phyloP scores from a whole-genome alignment of 2,888 invertebrate species.

The Pardosa pseudoannulata region DNA sequence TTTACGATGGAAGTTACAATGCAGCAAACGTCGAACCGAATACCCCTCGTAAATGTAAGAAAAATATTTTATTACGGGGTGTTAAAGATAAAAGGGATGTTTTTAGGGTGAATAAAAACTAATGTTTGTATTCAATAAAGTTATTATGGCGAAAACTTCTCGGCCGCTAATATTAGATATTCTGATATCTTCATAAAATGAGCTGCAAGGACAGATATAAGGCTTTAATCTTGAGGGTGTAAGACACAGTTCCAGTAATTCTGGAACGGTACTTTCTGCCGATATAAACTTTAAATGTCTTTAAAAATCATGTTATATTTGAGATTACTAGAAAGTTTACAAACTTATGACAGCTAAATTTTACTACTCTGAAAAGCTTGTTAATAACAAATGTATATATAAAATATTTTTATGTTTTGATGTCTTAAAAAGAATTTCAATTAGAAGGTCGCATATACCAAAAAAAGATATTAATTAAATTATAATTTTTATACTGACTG shows the following conservation, averaged over 20 bases:
- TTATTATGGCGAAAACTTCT: slow-evolving; percentile 42
- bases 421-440: too few species aligned
- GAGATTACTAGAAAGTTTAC: neutral
- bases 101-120: slow-evolving; percentile 62
- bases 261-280: neutral
- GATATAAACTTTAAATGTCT: neutral
- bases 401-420: too few species aligned
- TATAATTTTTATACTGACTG: too few species aligned
- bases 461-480: too few species aligned
- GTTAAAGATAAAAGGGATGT: slow-evolving; percentile 60
- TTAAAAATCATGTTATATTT: neutral
- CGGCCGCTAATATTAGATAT: slow-evolving; percentile 3
- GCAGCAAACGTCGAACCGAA: slow-evolving; percentile 18
- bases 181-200: slow-evolving; percentile 15
- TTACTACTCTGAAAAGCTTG: neutral
- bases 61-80: slow-evolving; percentile 52
- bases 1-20: slow-evolving; percentile 32
- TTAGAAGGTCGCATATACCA: too few species aligned
- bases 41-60: slow-evolving; percentile 38
- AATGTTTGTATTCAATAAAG: slow-evolving; percentile 61
- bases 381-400: too few species aligned
- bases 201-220: neutral
- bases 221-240: neutral
- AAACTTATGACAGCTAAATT: neutral
- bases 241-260: neutral